phyloP scores from a whole-genome alignment of 2,888 invertebrate species.

The Hemithea aestivaria region DNA sequence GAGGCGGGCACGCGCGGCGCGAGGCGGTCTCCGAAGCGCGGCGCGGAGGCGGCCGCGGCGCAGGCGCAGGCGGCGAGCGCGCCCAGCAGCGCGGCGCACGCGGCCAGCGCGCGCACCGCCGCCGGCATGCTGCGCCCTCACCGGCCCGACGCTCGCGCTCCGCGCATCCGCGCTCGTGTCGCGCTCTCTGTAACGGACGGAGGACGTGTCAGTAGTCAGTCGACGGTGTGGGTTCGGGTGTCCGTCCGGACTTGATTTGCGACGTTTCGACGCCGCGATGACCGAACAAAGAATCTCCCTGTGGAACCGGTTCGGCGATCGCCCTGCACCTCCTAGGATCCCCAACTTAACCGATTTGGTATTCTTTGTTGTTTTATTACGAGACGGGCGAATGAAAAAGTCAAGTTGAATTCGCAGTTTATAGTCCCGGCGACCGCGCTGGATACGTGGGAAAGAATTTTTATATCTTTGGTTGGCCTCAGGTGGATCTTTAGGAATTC shows the following conservation, averaged over 20 bases:
- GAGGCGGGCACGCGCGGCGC: slow-evolving; percentile 64
- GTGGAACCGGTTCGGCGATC: slow-evolving; percentile 63
- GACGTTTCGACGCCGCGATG: slow-evolving; percentile 51
- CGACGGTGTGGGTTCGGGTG: slow-evolving; percentile 35
- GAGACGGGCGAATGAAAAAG: slow-evolving; percentile 48
- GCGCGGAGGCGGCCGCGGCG: slow-evolving; percentile 39
- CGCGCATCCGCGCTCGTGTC: slow-evolving; percentile 51
- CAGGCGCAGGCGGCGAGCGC: slow-evolving; percentile 40
- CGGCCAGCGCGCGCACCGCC: slow-evolving; percentile 54
- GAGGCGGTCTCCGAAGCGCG: slow-evolving; percentile 65
- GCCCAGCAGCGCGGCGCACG: slow-evolving; percentile 55
- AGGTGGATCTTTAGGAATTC: slow-evolving; percentile 7
- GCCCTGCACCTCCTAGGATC: slow-evolving; percentile 59
- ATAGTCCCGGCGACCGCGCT: slow-evolving; percentile 33
- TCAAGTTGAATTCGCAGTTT: slow-evolving; percentile 36
- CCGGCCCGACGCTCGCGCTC: slow-evolving; percentile 51
- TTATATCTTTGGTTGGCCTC: slow-evolving; percentile 20
- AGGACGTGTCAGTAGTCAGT: slow-evolving; percentile 42
- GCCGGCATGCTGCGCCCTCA: slow-evolving; percentile 63
- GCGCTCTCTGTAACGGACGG: slow-evolving; percentile 54
- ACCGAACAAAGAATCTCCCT: slow-evolving; percentile 61
- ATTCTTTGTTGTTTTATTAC: slow-evolving; percentile 62
- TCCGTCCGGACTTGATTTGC: slow-evolving; percentile 38
- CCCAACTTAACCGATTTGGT: slow-evolving; percentile 64
- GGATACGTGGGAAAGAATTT: slow-evolving; percentile 39